Conservation (phyloP, 1,140 invertebrate genomes). For the Platyura marginata region DNA sequence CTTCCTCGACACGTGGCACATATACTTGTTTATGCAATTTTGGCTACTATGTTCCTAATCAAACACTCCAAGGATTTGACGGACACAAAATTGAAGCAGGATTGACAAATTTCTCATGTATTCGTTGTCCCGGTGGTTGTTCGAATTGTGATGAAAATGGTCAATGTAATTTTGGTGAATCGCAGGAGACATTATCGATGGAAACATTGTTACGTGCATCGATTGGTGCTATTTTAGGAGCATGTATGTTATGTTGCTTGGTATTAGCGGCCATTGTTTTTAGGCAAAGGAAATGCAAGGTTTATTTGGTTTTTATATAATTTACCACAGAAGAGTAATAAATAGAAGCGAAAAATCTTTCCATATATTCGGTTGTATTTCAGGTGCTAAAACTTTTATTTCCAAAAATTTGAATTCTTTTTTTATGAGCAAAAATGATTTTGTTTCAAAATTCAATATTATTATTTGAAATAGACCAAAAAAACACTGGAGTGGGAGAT, state of each 20-base stretch:
- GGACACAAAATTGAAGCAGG: constrained; percentile 26
- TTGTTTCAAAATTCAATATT: too few species aligned
- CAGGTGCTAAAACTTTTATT: too few species aligned
- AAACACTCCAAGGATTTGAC: constrained; percentile 24
- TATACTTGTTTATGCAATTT: constrained; percentile 28
- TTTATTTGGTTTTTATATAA: too few species aligned
- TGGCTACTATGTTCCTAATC: constrained; percentile 27
- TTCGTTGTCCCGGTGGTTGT: constrained; percentile 35
- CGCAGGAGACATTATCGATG: constrained; percentile 16
- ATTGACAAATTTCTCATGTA: constrained; percentile 30
- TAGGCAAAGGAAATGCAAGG: constrained; percentile 57
- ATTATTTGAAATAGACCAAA: too few species aligned
- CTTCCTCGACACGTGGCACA: constrained; percentile 12
- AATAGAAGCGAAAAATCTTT: too few species aligned
- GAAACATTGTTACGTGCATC: constrained; percentile 42
- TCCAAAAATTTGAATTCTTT: too few species aligned
- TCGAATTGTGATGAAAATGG: constrained; percentile 29
- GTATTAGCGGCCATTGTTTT: constrained; percentile 53
- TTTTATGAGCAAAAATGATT: too few species aligned
- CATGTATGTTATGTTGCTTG: constrained; percentile 50
- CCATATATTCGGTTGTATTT: too few species aligned
- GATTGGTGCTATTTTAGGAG: constrained; percentile 47
- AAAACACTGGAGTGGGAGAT: too few species aligned
- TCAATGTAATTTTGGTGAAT: constrained; percentile 25
- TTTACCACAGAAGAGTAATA: neutral